Evolutionary conservation across 2,113 vertebrate genomes (phyloP).

Genomic region (Ariopsis seemanni): DNA sequence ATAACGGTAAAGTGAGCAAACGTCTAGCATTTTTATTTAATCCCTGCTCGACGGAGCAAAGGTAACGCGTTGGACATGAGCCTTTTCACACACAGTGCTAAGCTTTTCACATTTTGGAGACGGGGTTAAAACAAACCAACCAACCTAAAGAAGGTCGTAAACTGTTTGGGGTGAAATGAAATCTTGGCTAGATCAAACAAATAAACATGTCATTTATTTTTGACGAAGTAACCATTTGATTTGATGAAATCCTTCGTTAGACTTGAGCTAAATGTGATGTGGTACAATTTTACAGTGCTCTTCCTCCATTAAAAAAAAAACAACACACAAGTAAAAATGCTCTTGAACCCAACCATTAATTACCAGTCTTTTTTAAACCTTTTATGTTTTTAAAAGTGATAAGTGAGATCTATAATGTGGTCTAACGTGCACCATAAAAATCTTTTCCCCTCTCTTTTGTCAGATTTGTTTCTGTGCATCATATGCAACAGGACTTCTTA

Average conservation of each 20-base stretch:
- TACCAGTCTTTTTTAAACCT: constrained; percentile 20
- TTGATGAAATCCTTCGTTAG: neutral
- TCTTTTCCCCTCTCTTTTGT: constrained; percentile 41
- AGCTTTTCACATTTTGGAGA: constrained; percentile 55
- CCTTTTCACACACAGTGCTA: constrained; percentile 59
- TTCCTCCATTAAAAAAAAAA: constrained; percentile 28
- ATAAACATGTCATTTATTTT: constrained; percentile 48
- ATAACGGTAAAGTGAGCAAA: constrained; percentile 36
- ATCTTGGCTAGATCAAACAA: constrained; percentile 30
- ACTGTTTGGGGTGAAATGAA: no score
- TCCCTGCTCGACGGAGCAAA: constrained; percentile 49
- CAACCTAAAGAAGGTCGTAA: no score
- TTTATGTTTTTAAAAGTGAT: constrained; percentile 44
- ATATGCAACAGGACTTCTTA: constrained; percentile 25
- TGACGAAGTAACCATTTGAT: neutral
- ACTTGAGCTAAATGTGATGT: constrained; percentile 30
- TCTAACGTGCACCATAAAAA: constrained; percentile 63
- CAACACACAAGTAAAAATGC: constrained; percentile 21
- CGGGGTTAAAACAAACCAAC: neutral
- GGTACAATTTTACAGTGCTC: constrained; percentile 45
- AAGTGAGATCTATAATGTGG: constrained; percentile 56
- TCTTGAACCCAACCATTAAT: neutral
- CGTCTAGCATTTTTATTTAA: constrained; percentile 50
- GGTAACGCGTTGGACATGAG: constrained; percentile 59
- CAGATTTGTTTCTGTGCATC: constrained; percentile 52